phyloP scores from a whole-genome alignment of 2,113 vertebrate species.

The Lepus americanus region DNA sequence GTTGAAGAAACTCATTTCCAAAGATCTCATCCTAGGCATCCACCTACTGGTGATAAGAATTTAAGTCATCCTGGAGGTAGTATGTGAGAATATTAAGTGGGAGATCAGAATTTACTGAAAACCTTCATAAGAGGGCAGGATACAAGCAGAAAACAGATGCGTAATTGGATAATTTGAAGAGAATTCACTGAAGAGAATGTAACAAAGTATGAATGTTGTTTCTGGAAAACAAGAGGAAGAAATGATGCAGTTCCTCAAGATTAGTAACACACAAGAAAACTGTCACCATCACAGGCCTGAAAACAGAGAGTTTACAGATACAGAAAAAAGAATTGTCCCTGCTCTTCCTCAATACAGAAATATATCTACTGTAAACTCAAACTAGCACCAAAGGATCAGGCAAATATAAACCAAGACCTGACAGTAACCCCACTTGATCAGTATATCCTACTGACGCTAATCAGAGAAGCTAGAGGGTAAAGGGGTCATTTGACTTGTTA shows the following conservation, averaged over 20 bases:
- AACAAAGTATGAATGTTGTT: neutral
- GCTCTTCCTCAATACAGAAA: neutral
- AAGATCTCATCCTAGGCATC: neutral
- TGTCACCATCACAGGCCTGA: neutral
- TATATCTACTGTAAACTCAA: neutral
- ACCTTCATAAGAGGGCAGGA: neutral
- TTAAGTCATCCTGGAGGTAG: neutral
- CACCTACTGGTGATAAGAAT: neutral
- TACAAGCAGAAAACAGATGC: neutral
- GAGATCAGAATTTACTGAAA: neutral
- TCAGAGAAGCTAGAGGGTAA: neutral
- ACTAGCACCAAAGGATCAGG: neutral
- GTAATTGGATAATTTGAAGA: neutral
- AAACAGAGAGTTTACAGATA: neutral
- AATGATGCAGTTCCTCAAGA: neutral
- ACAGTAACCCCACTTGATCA: neutral
- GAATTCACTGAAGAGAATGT: neutral
- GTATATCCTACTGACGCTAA: neutral
- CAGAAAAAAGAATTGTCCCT: neutral
- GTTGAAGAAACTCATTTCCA: neutral
- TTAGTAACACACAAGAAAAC: neutral
- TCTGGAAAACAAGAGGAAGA: neutral
- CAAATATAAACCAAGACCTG: neutral
- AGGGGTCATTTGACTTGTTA: constrained; percentile 3
- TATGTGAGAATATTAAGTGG: neutral